A percentile compares a stretch with the other conserved stretches of the same genome.
These are phyloP conservation scores for Caenorhabditis inopinata DNA, from an alignment of 1,140 invertebrate genomes.

Conservation along the genomic window DNA sequence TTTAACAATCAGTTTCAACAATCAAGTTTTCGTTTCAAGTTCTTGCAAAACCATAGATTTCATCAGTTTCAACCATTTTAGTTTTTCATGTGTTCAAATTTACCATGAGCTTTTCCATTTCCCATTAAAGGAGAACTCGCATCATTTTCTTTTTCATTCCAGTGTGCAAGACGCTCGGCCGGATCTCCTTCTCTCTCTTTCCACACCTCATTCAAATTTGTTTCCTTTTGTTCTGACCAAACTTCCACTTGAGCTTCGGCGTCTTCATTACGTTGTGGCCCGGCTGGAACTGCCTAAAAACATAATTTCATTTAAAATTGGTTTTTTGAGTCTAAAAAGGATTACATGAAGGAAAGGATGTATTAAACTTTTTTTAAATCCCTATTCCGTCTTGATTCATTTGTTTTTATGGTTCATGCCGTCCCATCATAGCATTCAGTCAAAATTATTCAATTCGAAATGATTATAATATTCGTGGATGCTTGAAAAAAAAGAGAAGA, in stretches of 20 bases:
- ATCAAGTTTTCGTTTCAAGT: not conserved
- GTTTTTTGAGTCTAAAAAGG: not conserved
- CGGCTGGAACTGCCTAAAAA: not conserved
- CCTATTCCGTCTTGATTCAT: not conserved
- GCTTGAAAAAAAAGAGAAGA: not conserved
- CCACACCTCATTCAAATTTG: conserved; percentile 27
- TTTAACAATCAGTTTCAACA: not conserved
- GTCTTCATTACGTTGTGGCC: conserved; percentile 29
- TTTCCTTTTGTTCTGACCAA: conserved; percentile 7
- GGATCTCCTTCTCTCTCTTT: conserved; percentile 49
- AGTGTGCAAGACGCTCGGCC: conserved; percentile 58
- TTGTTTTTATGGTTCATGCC: not conserved
- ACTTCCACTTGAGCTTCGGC: not conserved
- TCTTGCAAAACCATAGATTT: not conserved
- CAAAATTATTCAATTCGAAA: not conserved
- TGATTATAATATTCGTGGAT: not conserved
- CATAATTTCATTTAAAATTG: not conserved
- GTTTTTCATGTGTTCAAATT: conserved; percentile 5
- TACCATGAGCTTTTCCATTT: conserved; percentile 19
- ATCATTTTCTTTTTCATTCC: conserved; percentile 49
- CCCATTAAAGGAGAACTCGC: conserved; percentile 20
- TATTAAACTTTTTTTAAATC: not conserved
- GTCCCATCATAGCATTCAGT: no score
- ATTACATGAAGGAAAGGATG: not conserved
- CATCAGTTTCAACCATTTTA: no score